Evolutionary conservation across 2,888 invertebrate species (phyloP), one percentile per base, ranked within the genome.

Genomic region (Epirrita christyi): DNA sequence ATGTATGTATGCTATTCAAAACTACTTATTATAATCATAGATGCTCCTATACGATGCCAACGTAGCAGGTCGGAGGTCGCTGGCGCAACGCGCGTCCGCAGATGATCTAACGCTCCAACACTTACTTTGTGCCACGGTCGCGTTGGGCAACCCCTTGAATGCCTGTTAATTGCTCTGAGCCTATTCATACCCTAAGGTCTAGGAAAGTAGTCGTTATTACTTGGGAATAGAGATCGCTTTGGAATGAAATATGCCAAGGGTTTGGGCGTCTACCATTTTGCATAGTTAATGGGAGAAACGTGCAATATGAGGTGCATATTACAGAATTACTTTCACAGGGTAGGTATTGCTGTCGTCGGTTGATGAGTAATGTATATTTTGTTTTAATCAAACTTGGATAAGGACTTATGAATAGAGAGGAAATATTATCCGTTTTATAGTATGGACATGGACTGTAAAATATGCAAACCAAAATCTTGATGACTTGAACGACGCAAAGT

Each of bases 11-110:
- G 9, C 29, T 38, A 14, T 38, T 40, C 32, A 14, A 42, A 41
- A 32, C 13, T 8, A n/a, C n/a, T n/a, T n/a, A 27, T 41, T 15
- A 27, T 46, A 49, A 36, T 45, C 13, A 38, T 48, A 55, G 44
- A 21, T 38, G 45, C 27, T 21, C 10, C 21, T 53, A 29, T n/a
- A n/a, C n/a, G n/a, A n/a, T n/a, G n/a, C n/a, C 46, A 50, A 47
- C 42, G 50, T 38, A 21, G 50, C 38, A 6, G 55, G 55, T 51
- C 59, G 44, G 55, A 59, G 59, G 51, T 48, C 43, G 47, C 49
- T 55, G 54, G 42, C 50, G 59, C 50, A 50, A 54, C 50, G 28
- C 45, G 7, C 9, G n/a, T n/a, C 43, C 38, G 11, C 40, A 53
- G 48, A 37, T 34, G n/a, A 10, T 38, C 36, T 10, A 43, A 43